Percentiles rank a stretch among this genome's conserved stretches.
phyloP scores from a whole-genome alignment of 2,113 vertebrate genomes.

The Semicossyphus pulcher region DNA sequence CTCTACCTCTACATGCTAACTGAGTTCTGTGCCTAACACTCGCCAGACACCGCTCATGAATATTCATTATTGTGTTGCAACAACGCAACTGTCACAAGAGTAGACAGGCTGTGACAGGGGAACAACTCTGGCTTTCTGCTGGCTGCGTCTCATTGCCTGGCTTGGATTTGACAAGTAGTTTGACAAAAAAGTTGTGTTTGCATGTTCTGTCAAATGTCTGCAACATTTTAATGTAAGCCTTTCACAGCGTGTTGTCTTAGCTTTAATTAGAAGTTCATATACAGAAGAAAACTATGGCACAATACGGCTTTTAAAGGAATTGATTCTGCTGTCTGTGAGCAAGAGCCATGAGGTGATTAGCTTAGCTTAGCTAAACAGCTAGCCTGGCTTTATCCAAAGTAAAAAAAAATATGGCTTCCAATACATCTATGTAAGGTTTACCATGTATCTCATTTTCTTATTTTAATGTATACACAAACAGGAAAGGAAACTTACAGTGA shows the following conservation, averaged over 20 bases:
- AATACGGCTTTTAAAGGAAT: too few species aligned
- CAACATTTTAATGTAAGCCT: neutral
- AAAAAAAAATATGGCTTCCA: too few species aligned
- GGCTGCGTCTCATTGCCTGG: neutral
- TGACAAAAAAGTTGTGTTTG: neutral
- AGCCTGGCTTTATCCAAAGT: too few species aligned
- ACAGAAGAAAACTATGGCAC: too few species aligned
- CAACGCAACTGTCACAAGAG: slow-evolving; percentile 8
- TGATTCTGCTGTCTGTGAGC: too few species aligned
- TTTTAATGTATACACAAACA: too few species aligned
- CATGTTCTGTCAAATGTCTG: neutral
- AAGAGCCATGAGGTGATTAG: too few species aligned
- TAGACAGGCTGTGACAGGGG: neutral
- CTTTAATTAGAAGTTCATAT: too few species aligned
- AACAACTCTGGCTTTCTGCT: slow-evolving; percentile 13
- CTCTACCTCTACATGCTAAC: neutral
- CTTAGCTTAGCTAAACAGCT: too few species aligned
- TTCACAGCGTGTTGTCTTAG: neutral
- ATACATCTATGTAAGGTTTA: too few species aligned
- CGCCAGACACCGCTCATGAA: slow-evolving; percentile 17
- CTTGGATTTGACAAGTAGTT: neutral
- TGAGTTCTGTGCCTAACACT: neutral
- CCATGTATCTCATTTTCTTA: too few species aligned
- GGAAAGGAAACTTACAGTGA: too few species aligned
- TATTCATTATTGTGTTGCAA: slow-evolving; percentile 15